Evolutionary conservation across 2,113 vertebrate genomes (phyloP), one percentile per base, ranked within the genome.

Genomic region (Myotis davidii): DNA sequence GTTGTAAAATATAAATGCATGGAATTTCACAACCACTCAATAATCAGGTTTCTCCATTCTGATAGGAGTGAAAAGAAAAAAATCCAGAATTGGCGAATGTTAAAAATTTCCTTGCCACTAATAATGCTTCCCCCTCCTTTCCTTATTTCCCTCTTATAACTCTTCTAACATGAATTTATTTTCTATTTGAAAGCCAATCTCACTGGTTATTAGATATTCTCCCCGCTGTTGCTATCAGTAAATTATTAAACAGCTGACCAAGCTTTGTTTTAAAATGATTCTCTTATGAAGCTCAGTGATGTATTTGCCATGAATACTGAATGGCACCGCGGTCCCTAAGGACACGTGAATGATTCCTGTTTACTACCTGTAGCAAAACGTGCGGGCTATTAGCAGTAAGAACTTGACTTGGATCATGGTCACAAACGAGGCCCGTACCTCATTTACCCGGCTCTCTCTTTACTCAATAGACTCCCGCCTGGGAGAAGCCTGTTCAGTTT

Each of bases 231-330:
- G 91, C 98, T 95, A 97, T 98, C 94, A 97, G 97, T 98, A 98
- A 98, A 98, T 98, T 98, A 98, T 98, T 98, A 98, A 98, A 98
- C 94, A 98, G 98, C 97, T 98, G 98, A 98, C 98, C 98, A 97
- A 97, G 97, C 98, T 98, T 98, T 98, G 98, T 98, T 98, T 98
- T 98, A 98, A 98, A 98, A 96, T 96, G 88, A 96, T 97, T 98
- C 98, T 98, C 96, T 97, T 97, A 97, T 98, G 97, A 98, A 97
- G 95, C 97, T 97, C 93, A 18, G 85, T 87, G 94, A 98, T 98
- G 97, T 97, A 97, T 98, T 98, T 98, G 98, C 96, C 92, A 94
- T 98, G 98, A 98, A 98, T 98, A 98, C 96, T 78, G 97, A 98
- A 98, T 97, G 96, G 95, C 61, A 88, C 95, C 9, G 17, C 29